phyloP scores from a whole-genome alignment of 2,888 invertebrate genomes.

The Leistus spinibarbis region DNA sequence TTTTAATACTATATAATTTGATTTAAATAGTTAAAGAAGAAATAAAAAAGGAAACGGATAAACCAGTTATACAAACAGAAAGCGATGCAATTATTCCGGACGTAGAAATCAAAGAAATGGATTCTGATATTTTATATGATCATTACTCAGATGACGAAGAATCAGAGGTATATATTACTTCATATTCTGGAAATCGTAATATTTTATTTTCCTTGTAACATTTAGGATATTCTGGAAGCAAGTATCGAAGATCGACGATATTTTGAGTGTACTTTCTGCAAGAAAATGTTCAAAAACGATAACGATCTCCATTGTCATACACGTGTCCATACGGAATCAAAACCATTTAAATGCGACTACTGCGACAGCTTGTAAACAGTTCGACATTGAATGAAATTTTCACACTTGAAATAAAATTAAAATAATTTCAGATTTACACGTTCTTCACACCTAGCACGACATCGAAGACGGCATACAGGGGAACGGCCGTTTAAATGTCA shows the following conservation, averaged over 20 bases:
- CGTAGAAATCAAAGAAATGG: slow-evolving; percentile 14
- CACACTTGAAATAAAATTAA: not conserved
- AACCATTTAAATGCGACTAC: slow-evolving; percentile 43
- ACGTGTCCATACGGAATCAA: slow-evolving; percentile 42
- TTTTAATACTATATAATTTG: not conserved
- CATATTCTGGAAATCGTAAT: not conserved
- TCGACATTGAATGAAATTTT: not conserved
- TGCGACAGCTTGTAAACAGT: slow-evolving; percentile 36
- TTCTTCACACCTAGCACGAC: slow-evolving; percentile 67
- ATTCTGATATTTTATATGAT: slow-evolving; percentile 6
- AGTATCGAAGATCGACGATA: not conserved
- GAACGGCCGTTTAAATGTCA: slow-evolving; percentile 42
- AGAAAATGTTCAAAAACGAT: slow-evolving; percentile 41
- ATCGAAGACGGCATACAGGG: slow-evolving; percentile 59
- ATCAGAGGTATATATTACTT: not conserved
- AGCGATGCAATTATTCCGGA: slow-evolving; percentile 13
- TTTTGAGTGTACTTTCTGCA: slow-evolving; percentile 37
- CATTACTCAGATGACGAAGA: slow-evolving; percentile 8
- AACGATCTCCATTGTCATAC: slow-evolving; percentile 42
- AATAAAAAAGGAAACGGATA: not conserved
- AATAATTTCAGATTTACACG: slow-evolving; percentile 60
- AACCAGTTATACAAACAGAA: not conserved
- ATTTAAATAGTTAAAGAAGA: not conserved
- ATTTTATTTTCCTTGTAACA: not conserved
- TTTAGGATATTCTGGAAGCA: not conserved